Percentiles rank a stretch among this genome's conserved stretches.
These are phyloP conservation scores for Pachycephala philippinensis DNA, from an alignment of 2,113 vertebrate species.

Conservation along the genomic window DNA sequence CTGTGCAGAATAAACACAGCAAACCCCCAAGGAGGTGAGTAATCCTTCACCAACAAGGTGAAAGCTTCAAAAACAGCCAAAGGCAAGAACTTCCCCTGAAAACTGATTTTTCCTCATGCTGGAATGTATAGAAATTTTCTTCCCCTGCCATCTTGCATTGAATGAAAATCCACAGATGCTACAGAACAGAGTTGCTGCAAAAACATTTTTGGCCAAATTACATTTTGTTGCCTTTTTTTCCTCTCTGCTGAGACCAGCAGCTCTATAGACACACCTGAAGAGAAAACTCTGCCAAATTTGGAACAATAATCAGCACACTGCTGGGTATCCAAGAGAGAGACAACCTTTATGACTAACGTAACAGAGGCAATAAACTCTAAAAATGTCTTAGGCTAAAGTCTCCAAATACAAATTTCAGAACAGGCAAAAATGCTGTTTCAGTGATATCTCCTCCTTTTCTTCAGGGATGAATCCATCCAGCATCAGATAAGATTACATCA, in stretches of 20 bases:
- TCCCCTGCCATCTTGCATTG: background rate
- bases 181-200: background rate
- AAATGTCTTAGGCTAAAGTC: background rate
- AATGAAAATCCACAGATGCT: slow-evolving; percentile 18
- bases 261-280: background rate
- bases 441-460: background rate
- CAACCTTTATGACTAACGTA: background rate
- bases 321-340: background rate
- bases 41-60: background rate
- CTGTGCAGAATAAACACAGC: slow-evolving; percentile 63
- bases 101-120: background rate
- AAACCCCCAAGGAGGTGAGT: slow-evolving; percentile 9
- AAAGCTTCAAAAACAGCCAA: background rate
- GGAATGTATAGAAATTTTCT: background rate
- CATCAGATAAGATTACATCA: background rate
- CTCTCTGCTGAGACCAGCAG: background rate
- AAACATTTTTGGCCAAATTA: background rate
- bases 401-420: background rate
- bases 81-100: background rate
- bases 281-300: background rate
- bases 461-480: background rate
- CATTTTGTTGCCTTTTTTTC: background rate
- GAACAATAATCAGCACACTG: background rate
- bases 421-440: background rate
- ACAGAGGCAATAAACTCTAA: background rate